Percentiles rank a stretch among this genome's conserved stretches.
Conservation (phyloP, 1,140 invertebrate species). For the Limonius californicus region DNA sequence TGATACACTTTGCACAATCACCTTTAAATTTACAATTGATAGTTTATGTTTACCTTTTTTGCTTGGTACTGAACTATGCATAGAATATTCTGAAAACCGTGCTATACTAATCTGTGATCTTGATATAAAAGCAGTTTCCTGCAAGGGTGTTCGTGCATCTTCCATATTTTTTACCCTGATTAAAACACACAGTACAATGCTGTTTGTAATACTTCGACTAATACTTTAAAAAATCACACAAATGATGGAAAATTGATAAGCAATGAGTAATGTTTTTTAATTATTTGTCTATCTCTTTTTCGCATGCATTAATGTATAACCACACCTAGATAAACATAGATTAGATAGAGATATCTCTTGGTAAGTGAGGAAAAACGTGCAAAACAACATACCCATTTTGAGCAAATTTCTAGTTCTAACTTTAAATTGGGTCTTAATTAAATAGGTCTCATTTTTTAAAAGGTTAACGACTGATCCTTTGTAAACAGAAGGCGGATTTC, state of each 20-base stretch:
- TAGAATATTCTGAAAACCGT: conserved; percentile 10
- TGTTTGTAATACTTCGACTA: too few species aligned
- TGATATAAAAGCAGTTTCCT: conserved; percentile 15
- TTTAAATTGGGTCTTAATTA: neutral
- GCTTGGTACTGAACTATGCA: neutral
- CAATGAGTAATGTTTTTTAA: neutral
- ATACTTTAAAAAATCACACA: too few species aligned
- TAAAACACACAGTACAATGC: neutral
- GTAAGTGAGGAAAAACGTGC: neutral
- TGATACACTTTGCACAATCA: too few species aligned
- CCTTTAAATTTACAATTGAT: too few species aligned
- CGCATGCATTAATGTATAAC: neutral
- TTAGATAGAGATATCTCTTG: neutral
- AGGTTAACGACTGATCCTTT: neutral
- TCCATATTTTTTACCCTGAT: neutral
- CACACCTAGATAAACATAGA: neutral
- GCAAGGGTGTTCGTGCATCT: neutral
- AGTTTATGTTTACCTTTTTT: conserved; percentile 6
- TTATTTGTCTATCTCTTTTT: neutral
- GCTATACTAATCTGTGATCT: conserved; percentile 15
- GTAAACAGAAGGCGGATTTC: neutral
- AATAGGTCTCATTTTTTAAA: neutral
- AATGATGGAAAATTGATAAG: neutral
- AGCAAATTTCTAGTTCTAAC: neutral
- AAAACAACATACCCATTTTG: neutral